These are phyloP conservation scores for Sclerodermus sp. DNA, from an alignment of 2,888 invertebrate genomes.

Conservation along the genomic window DNA sequence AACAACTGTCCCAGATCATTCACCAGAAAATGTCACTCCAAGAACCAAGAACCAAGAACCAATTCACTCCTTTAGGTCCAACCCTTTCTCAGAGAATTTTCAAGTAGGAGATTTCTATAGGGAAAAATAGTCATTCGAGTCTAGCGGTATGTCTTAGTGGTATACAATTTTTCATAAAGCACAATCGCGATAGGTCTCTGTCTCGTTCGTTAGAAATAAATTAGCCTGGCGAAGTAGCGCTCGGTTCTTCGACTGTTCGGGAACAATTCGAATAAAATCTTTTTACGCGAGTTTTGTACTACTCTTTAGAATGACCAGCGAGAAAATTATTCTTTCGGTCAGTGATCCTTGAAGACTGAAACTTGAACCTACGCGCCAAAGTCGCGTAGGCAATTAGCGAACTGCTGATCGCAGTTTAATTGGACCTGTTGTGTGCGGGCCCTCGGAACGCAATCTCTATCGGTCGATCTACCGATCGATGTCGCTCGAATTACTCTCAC, in stretches of 20 bases:
- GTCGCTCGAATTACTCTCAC: conserved; percentile 21
- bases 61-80: too few species aligned
- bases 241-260: neutral
- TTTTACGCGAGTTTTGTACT: neutral
- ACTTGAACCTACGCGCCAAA: neutral
- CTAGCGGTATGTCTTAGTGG: too few species aligned
- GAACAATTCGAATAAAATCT: neutral
- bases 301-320: neutral
- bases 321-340: neutral
- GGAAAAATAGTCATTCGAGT: too few species aligned
- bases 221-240: neutral
- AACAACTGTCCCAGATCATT: too few species aligned
- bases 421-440: neutral
- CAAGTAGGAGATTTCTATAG: too few species aligned
- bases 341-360: neutral
- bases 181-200: too few species aligned
- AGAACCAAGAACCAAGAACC: conserved; percentile 4
- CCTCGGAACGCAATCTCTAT: neutral
- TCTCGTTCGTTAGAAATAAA: too few species aligned
- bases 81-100: too few species aligned
- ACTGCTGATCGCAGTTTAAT: neutral
- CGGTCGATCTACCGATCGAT: conserved; percentile 3
- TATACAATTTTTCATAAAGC: too few species aligned
- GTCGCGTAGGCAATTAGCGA: neutral
- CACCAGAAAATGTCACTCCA: too few species aligned